Base-by-base conservation (phyloP, 2,113 vertebrate species). In the Psittacula cyanocephala region DNA sequence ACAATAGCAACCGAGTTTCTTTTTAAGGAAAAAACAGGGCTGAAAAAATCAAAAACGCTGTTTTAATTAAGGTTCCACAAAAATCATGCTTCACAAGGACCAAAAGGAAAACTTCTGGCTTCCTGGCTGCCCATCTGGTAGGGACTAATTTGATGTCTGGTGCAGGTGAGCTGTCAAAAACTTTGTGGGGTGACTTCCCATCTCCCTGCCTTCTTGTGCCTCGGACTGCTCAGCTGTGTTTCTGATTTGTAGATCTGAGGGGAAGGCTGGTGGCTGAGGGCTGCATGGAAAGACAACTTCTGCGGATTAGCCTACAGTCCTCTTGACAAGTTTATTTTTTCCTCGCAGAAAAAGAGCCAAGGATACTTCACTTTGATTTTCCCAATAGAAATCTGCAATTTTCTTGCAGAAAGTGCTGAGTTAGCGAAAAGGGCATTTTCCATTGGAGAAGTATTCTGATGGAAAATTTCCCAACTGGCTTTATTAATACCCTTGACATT, bases 401-500 rank as follows among this genome's bases (percentile, higher is more conserved):
- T 93, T 95, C 65, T 81, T 86, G 67, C 71, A 92, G 83, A 91
- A 96, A 96, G 11, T 81, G 93, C 88, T 94, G 93, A 93, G 82
- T 86, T 96, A 92, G 88, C 57, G 57, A 92, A 91, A 96, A 93
- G 4, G 1, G 53, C 83, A 50, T 92, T 95, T 96, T 95, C 91
- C 83, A 95, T 91, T 2, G 3, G 95, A 96, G 78, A 93, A 91
- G 93, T 84, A 94, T 94, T 94, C 88, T 86, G 86, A 95, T 94
- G 88, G 81, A 96, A 92, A 92, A 92, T 96, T 97, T 96, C 91
- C 86, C 86, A 94, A 94, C 92, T 57, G 53, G 41, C 88, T 95
- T 92, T 93, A 96, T 93, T 96, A 96, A 96, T 91, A 96, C 94
- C 93, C 86, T 95, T 96, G 92, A 96, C 95, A 97, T 79, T 91